A percentile compares a stretch with the other conserved stretches of the same genome.
phyloP scores from a whole-genome alignment of 2,113 vertebrate genomes.

The Laticauda laticaudata region DNA sequence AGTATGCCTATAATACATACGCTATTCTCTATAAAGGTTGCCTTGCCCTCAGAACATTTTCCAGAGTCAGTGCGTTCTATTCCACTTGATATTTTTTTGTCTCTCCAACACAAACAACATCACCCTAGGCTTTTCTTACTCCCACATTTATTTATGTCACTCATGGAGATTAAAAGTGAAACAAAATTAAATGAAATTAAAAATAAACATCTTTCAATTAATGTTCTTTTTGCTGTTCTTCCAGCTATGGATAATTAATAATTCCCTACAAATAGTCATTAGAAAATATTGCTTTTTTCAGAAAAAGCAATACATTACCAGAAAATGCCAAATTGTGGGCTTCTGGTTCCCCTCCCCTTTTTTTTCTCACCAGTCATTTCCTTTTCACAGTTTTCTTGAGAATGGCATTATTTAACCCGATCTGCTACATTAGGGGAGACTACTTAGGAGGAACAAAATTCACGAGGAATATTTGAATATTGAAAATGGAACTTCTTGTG shows the following conservation, averaged over 20 bases:
- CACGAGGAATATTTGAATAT: not conserved
- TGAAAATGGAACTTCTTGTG: not conserved
- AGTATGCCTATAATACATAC: not conserved
- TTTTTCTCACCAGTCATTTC: not conserved
- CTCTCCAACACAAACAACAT: not conserved
- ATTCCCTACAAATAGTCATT: not conserved
- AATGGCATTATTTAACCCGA: not conserved
- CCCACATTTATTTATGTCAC: not conserved
- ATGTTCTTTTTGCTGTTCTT: not conserved
- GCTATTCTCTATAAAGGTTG: not conserved
- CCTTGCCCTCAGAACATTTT: not conserved
- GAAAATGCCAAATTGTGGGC: not conserved
- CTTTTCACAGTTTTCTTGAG: not conserved
- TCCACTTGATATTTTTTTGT: not conserved
- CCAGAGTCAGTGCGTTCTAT: not conserved
- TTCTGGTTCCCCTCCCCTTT: not conserved
- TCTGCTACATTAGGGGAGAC: not conserved
- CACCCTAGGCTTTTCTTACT: not conserved
- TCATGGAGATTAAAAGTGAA: not conserved
- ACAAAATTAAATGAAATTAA: not conserved
- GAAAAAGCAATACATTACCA: not conserved
- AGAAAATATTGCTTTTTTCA: not conserved
- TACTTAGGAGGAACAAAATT: not conserved
- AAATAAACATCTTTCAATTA: not conserved
- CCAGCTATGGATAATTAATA: not conserved